Conservation (phyloP, 2,113 vertebrate species). For the Pimephales promelas region DNA sequence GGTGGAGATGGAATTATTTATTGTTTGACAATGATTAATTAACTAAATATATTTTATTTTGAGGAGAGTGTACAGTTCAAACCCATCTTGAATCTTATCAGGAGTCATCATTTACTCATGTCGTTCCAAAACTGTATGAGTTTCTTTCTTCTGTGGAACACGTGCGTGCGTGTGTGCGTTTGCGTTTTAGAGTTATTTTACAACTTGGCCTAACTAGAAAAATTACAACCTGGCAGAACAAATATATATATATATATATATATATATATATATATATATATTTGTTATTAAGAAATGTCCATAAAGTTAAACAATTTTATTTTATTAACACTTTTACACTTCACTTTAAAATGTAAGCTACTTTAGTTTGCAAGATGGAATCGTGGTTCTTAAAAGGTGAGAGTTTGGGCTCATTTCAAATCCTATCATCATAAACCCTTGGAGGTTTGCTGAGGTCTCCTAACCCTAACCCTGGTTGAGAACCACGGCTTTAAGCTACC, state of each 20-base stretch:
- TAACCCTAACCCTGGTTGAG: too few species aligned
- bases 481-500: too few species aligned
- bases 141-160: neutral
- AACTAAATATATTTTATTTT: neutral
- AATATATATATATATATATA: neutral
- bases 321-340: neutral
- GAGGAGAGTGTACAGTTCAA: neutral
- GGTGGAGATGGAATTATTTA: too few species aligned
- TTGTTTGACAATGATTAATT: neutral
- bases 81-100: neutral
- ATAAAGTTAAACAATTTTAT: neutral
- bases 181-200: too few species aligned
- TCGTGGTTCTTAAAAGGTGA: neutral
- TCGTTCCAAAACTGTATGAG: neutral
- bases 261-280: neutral
- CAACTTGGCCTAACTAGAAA: neutral
- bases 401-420: neutral
- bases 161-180: neutral
- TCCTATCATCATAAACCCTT: neutral
- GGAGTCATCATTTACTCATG: too few species aligned
- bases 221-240: too few species aligned
- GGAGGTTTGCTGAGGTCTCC: neutral
- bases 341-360: neutral
- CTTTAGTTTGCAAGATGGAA: neutral
- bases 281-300: neutral